A percentile compares a stretch with the other conserved stretches of the same genome.
phyloP scores from a whole-genome alignment of 1,140 invertebrate species.

The Cephus cinctus region DNA sequence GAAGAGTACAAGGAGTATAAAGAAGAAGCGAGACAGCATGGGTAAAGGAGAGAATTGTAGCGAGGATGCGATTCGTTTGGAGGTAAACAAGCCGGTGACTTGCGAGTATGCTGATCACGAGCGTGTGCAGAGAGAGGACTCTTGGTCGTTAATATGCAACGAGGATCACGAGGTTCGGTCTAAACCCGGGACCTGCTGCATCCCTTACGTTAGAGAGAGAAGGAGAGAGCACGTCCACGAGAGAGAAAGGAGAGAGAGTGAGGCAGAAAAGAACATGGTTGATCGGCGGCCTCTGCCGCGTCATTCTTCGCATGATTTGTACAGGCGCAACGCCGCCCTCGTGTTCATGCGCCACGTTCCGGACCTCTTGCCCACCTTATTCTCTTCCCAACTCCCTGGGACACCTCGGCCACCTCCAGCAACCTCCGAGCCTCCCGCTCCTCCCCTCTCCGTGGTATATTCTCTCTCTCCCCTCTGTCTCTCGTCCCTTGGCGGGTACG shows the following conservation, averaged over 20 bases:
- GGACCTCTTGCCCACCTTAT: no score
- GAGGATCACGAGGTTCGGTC: slow-evolving; percentile 16
- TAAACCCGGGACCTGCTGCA: not conserved
- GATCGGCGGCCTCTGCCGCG: slow-evolving; percentile 32
- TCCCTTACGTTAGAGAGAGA: not conserved
- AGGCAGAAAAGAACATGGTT: not conserved
- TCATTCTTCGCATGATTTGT: slow-evolving; percentile 53
- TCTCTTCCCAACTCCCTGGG: no score
- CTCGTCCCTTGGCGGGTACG: slow-evolving; percentile 20
- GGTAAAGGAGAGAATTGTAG: no score
- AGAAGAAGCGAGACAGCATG: no score
- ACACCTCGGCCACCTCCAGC: no score
- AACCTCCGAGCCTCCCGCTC: no score
- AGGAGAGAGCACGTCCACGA: not conserved
- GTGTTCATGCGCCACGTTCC: slow-evolving; percentile 23
- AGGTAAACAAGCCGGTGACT: slow-evolving; percentile 38
- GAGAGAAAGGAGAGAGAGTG: slow-evolving; percentile 4
- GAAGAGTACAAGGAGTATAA: no score
- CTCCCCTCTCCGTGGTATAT: not conserved
- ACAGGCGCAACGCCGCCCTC: slow-evolving; percentile 46
- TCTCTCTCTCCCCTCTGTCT: slow-evolving; percentile 1
- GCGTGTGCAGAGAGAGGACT: slow-evolving; percentile 18
- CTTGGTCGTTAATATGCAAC: slow-evolving; percentile 42
- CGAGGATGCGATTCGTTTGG: not conserved
- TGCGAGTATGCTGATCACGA: slow-evolving; percentile 46